Base-by-base conservation (phyloP, 2,113 vertebrate genomes). In the Macquaria ambigua region DNA sequence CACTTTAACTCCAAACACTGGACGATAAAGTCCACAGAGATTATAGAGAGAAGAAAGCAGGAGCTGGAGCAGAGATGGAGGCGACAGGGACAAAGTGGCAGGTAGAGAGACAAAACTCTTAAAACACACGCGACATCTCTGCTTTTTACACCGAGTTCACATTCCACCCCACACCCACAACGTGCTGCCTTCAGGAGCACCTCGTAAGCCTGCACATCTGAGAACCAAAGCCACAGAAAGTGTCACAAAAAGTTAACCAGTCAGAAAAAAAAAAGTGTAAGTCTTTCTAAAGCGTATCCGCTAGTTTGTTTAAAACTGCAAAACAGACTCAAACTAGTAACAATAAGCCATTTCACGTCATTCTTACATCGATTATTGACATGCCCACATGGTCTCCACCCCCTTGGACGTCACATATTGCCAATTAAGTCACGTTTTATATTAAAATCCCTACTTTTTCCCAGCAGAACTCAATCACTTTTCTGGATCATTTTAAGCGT, bases 101-200 rank as follows among this genome's bases (percentile, higher is more conserved):
- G 77, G 74, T 83, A 55, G 64, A 82, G 15, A 18, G 37, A 43
- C 55, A 58, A 14, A 74, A 79, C 63, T 75, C 5, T 11, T 28
- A 79, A 34, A 87, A 74, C 66, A 88, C 25, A 56, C 50, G 14
- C 34, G 59, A 84, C 83, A 86, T 77, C 72, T 70, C 23, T n/a
- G 50, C 66, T 41, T 53, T 31, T 39, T 31, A 20, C 46, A 16
- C 41, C 16, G 18, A 50, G 56, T 23, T 68, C 55, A 83, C 82
- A 77, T 87, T 90, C 86, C 84, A 6, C 11, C 59, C 62, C 71
- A 61, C 79, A 62, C 85, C 73, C 86, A 76, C 83, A n/a, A 0
- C 28, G 34, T 75, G 90, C 48, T 86, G 90, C 90, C 48, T 91
- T 93, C 88, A 90, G 77, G 88, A 16, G 39, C 71, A 48, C 12